Base-by-base conservation (phyloP, 2,113 vertebrate genomes). In the Dicentrarchus labrax region DNA sequence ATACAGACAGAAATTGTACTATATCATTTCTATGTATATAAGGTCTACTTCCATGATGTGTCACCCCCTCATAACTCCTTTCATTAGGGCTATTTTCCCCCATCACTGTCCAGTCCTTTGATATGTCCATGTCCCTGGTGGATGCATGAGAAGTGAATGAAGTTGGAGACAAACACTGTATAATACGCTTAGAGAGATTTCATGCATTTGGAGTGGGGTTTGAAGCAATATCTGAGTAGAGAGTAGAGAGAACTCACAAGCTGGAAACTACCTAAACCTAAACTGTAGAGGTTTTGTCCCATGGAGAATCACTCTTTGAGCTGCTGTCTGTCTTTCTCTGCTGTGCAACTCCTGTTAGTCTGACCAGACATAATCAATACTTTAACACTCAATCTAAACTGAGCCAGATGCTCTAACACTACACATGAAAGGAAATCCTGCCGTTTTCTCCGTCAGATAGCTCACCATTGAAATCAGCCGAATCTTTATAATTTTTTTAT, bases 201-300 rank as follows among this genome's bases (percentile, higher is more conserved):
- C 41, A 17, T 57, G 38, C 62, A 53, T 67, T 83, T 48, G 13
- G 47, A 59, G 67, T 66, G 51, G 76, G 76, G 53, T 78, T 68
- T 72, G 45, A 88, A 90, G 90, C 85, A 85, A 89, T 85, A 90
- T 48, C 45, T 57, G 10, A 87, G 65, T 72, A 48, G 65, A 54
- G 21, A 64, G 59, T 11, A 24, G 30, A 39, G 24, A 69, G 24
- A 69, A 66, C 17, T 66, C 81, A 17, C 21, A 48, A 22, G 39
- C 47, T 84, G n/a, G 59, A 81, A 74, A 60, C 73, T 45, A 86
- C 80, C 76, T 86, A n/a, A 80, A 57, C 21, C 15, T 22, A 8
- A 39, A 9, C 5, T 48, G 0, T 5, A 6, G 36, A 62, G 45
- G 30, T 48, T 47, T 11, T 60, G n/a, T n/a, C 54, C 45, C 11